These are phyloP conservation scores for Ramphastos sulfuratus DNA, from an alignment of 2,113 vertebrate species.

Conservation along the genomic window DNA sequence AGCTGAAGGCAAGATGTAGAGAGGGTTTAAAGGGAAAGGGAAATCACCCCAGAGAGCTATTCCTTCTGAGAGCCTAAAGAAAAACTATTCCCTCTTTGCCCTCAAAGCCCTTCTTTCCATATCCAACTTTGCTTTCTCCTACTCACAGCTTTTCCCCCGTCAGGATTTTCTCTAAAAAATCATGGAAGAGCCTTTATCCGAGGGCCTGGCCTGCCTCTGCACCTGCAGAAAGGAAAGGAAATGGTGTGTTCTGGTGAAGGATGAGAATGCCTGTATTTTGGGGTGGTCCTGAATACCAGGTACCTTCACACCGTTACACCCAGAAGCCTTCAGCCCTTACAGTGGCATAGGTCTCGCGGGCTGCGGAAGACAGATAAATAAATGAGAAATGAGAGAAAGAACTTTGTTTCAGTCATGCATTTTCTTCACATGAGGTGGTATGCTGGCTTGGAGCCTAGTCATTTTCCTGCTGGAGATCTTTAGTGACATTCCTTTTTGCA, in stretches of 20 bases:
- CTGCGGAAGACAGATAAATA: background rate
- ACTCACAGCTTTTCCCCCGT: background rate
- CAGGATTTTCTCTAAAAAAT: background rate
- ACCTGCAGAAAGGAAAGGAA: background rate
- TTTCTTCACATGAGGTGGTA: background rate
- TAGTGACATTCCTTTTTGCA: background rate
- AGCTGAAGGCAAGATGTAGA: background rate
- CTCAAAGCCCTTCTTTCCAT: background rate
- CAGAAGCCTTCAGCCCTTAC: background rate
- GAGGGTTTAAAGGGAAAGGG: background rate
- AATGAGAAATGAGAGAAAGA: background rate
- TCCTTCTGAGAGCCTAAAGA: background rate
- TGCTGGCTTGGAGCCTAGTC: background rate
- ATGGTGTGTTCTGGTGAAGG: background rate
- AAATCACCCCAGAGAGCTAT: background rate
- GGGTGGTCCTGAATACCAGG: background rate
- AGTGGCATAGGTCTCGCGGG: background rate
- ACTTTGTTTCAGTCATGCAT: background rate
- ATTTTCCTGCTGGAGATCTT: slow-evolving; percentile 3
- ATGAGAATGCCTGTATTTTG: background rate
- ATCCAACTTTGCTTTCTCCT: background rate
- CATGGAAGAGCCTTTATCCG: background rate
- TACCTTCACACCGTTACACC: background rate
- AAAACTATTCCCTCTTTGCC: background rate
- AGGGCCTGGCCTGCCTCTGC: background rate